phyloP scores from a whole-genome alignment of 1,140 invertebrate species.

The Panagrolaimus sp. region DNA sequence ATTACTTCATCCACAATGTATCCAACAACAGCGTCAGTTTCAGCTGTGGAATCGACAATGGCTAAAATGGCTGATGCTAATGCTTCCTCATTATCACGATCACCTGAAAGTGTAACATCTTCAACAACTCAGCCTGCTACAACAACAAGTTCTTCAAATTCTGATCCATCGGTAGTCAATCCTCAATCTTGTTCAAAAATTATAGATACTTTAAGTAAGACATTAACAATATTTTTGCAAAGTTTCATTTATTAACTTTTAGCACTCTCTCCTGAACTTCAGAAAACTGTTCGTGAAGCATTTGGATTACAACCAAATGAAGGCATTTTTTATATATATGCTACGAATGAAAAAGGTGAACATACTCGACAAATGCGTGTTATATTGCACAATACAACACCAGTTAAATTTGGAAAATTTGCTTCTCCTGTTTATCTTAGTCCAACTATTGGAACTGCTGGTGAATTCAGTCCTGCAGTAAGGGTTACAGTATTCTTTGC shows the following conservation, averaged over 20 bases:
- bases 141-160: neutral
- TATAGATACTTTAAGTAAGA: neutral
- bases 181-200: neutral
- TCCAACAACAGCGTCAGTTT: no score
- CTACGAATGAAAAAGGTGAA: neutral
- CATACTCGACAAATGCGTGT: neutral
- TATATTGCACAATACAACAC: neutral
- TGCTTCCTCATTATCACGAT: neutral
- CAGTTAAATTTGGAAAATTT: no score
- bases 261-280: neutral
- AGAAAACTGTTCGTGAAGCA: neutral
- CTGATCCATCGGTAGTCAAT: neutral
- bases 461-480: no score
- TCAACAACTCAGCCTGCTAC: neutral
- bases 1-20: no score
- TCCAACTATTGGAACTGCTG: no score
- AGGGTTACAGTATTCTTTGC: no score
- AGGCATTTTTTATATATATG: neutral
- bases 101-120: neutral
- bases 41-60: no score
- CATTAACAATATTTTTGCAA: neutral
- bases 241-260: neutral
- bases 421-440: no score
- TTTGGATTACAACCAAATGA: neutral
- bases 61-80: no score